A percentile compares a stretch with the other conserved stretches of the same genome.
Evolutionary conservation across 2,797 vertebrate species (phyloP).

Genomic region (Myoxocephalus aenaeus): DNA sequence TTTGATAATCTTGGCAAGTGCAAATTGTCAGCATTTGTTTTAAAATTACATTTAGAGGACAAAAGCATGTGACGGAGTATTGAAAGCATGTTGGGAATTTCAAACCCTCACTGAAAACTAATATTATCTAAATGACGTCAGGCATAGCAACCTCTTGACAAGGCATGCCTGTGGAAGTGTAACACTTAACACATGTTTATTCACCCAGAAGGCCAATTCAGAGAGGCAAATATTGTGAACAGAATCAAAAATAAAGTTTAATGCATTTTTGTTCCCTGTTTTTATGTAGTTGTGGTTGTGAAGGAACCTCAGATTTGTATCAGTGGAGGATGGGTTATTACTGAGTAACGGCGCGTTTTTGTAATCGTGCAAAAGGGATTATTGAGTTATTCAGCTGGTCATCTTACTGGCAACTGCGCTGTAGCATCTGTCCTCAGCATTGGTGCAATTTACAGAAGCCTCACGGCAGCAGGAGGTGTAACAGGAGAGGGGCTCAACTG

Average conservation of each 20-base stretch:
- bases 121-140: background rate
- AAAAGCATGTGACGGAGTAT: background rate
- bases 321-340: background rate
- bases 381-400: slow-evolving; percentile 28
- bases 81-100: background rate
- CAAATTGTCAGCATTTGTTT: background rate
- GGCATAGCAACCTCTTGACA: background rate
- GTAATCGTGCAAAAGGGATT: background rate
- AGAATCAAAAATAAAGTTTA: background rate
- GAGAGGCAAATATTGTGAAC: background rate
- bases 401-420: slow-evolving; percentile 59
- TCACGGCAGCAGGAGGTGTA: slow-evolving; percentile 11
- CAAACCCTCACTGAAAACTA: background rate
- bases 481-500: slow-evolving; percentile 68
- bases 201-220: background rate
- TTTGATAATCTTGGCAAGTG: background rate
- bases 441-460: background rate
- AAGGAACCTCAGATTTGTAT: background rate
- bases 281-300: background rate
- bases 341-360: background rate
- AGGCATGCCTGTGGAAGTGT: background rate
- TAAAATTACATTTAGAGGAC: background rate
- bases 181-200: background rate
- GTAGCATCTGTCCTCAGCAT: slow-evolving; percentile 27
- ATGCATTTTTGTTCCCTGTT: background rate